phyloP scores from a whole-genome alignment of 1,140 invertebrate genomes.

The Venustaconcha ellipsiformis region DNA sequence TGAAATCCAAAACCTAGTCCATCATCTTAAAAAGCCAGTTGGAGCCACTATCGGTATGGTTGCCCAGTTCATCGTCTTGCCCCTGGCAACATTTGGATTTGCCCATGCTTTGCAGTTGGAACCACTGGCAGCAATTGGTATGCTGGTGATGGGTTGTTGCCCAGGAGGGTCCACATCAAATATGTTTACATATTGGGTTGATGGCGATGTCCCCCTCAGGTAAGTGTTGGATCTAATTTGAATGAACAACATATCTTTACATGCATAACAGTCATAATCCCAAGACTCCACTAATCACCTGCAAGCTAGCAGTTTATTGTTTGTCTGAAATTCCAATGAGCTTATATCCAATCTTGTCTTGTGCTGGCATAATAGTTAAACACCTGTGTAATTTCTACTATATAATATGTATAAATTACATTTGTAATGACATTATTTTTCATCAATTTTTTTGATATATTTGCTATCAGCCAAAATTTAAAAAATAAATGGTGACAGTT shows the following conservation, averaged over 20 bases:
- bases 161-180: slow-evolving; percentile 69
- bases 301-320: background rate
- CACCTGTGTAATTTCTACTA: background rate
- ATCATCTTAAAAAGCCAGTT: slow-evolving; percentile 61
- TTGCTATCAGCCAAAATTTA: too few relatives aligned
- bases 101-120: slow-evolving; percentile 45
- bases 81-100: slow-evolving; percentile 61
- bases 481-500: too few relatives aligned
- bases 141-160: slow-evolving; percentile 65
- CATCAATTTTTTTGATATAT: too few relatives aligned
- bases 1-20: slow-evolving; percentile 44
- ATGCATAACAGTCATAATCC: background rate
- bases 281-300: background rate
- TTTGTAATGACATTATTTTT: too few relatives aligned
- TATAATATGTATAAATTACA: too few relatives aligned
- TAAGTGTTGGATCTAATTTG: slow-evolving; percentile 27
- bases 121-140: slow-evolving; percentile 54
- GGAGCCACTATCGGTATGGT: slow-evolving; percentile 67
- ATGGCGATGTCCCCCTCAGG: slow-evolving; percentile 69
- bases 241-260: background rate
- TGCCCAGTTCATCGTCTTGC: slow-evolving; percentile 69
- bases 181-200: slow-evolving; percentile 68
- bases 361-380: background rate
- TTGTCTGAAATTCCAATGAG: background rate
- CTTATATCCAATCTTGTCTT: too few relatives aligned